Conservation (phyloP, 2,113 vertebrate species). For the Datnioides undecimradiatus region DNA sequence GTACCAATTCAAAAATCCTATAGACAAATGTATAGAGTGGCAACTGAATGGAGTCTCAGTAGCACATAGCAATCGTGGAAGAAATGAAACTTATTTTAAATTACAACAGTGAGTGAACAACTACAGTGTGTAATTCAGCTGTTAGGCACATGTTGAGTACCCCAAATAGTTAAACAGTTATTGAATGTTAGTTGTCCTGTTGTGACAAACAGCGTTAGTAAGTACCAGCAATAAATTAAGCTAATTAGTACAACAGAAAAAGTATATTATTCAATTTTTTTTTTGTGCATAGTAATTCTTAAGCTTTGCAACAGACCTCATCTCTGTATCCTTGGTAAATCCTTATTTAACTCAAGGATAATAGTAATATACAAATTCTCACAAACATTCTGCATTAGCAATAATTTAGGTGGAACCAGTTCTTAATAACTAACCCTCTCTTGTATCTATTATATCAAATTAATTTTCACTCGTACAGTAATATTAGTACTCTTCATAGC, state of each 20-base stretch:
- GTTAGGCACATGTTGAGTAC: background rate
- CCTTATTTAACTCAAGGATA: background rate
- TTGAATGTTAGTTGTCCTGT: background rate
- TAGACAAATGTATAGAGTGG: background rate
- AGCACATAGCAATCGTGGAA: background rate
- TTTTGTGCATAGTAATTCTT: background rate
- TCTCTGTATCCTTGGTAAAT: background rate
- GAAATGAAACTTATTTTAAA: background rate
- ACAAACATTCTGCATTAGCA: background rate
- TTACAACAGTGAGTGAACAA: background rate
- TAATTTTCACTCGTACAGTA: background rate
- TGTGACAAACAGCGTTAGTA: background rate
- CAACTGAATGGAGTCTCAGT: background rate
- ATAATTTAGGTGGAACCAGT: background rate
- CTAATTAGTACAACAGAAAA: background rate
- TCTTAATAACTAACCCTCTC: background rate
- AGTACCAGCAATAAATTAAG: conserved; percentile 14
- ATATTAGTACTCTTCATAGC: background rate
- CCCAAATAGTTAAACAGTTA: background rate
- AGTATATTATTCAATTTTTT: background rate
- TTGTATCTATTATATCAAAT: background rate
- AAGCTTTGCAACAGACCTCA: background rate
- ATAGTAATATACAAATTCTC: background rate
- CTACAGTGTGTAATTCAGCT: background rate
- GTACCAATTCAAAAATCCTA: background rate